These are phyloP conservation scores for Epinephelus coioides DNA, from an alignment of 2,797 vertebrate species.

Conservation along the genomic window DNA sequence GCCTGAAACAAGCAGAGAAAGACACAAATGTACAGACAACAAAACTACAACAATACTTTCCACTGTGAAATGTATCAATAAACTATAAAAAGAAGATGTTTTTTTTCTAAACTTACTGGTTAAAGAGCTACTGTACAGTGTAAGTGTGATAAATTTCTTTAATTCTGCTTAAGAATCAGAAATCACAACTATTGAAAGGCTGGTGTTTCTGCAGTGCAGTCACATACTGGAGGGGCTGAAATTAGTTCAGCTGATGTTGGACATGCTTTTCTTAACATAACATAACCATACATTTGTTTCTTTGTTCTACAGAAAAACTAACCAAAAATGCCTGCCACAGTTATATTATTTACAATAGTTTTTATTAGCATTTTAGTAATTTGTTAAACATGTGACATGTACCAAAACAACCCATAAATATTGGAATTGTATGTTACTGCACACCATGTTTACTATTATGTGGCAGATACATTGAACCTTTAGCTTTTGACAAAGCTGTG, in stretches of 20 bases:
- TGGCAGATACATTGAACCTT: too few species aligned
- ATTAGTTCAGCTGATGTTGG: background rate
- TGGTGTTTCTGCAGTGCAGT: too few species aligned
- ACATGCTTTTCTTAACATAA: too few species aligned
- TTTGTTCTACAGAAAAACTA: background rate
- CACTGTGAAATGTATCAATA: background rate
- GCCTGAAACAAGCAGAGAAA: background rate
- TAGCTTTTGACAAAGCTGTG: too few species aligned
- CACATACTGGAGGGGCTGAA: background rate
- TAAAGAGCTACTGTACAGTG: background rate
- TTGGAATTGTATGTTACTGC: too few species aligned
- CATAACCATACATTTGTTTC: too few species aligned
- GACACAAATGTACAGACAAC: background rate
- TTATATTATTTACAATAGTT: background rate
- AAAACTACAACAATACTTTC: background rate
- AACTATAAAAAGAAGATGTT: background rate
- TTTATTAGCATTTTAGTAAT: background rate
- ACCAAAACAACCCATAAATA: too few species aligned
- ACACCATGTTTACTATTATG: too few species aligned
- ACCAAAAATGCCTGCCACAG: background rate
- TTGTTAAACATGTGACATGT: background rate
- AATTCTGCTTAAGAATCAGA: background rate
- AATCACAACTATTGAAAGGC: background rate
- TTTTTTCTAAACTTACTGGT: background rate
- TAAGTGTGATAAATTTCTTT: background rate